phyloP scores from a whole-genome alignment of 2,113 vertebrate genomes.

The Chamaetylas fuelleborni region DNA sequence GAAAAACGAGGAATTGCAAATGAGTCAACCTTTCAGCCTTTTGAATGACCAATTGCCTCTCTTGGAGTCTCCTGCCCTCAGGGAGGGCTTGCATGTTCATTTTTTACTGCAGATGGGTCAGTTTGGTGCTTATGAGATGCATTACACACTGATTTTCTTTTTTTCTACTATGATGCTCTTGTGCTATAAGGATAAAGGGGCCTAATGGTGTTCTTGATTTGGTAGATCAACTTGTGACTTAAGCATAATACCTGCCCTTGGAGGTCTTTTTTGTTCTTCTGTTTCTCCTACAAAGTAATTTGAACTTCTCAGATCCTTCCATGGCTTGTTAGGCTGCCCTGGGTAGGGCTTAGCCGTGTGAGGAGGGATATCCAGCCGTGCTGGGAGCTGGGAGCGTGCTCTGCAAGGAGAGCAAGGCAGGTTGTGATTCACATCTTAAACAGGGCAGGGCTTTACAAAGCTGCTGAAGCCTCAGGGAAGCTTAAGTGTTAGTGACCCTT shows the following conservation, averaged over 20 bases:
- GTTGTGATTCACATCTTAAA: slow-evolving; percentile 40
- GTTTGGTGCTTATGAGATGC: background rate
- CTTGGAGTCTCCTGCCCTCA: background rate
- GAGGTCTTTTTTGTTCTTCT: background rate
- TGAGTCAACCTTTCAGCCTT: background rate
- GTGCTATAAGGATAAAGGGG: background rate
- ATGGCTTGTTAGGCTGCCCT: background rate
- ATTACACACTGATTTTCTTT: background rate
- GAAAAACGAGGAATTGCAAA: background rate
- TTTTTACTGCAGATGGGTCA: background rate
- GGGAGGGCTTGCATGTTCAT: background rate
- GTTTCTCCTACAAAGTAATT: background rate
- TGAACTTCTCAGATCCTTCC: background rate
- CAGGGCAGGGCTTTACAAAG: background rate
- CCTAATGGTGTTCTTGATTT: background rate
- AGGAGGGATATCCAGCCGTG: background rate
- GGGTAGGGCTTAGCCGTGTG: background rate
- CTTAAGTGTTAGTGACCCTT: background rate
- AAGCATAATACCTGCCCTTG: background rate
- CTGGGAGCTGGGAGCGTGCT: background rate
- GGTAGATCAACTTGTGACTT: background rate
- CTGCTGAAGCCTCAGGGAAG: background rate
- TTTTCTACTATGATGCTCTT: background rate
- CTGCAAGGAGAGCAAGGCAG: background rate
- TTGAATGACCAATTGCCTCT: background rate